These are phyloP conservation scores for Melieria crassipennis DNA, from an alignment of 2,888 invertebrate genomes.

Conservation along the genomic window DNA sequence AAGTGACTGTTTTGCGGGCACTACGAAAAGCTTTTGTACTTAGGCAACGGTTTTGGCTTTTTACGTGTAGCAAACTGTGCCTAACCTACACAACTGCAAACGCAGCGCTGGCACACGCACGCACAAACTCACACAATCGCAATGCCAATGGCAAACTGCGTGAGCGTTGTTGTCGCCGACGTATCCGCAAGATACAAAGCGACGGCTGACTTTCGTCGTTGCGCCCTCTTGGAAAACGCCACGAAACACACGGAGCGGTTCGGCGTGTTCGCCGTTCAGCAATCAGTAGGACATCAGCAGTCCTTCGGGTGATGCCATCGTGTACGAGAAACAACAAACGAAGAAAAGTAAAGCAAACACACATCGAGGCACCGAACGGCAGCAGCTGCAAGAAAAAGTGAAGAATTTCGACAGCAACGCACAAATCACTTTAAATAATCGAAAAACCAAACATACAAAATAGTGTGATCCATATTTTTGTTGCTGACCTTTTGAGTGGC, in stretches of 20 bases:
- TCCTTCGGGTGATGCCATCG: constrained; percentile 64
- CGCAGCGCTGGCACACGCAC: constrained; percentile 35
- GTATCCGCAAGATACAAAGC: too few relatives aligned
- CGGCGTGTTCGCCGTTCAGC: too few relatives aligned
- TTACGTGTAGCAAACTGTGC: background rate
- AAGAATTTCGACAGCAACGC: background rate
- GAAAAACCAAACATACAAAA: too few relatives aligned
- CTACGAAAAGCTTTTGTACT: constrained; percentile 4
- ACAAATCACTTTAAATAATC: background rate
- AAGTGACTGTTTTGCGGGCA: constrained; percentile 46
- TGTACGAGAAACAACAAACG: background rate
- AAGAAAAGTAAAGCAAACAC: background rate
- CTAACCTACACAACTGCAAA: constrained; percentile 16
- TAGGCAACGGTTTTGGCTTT: background rate
- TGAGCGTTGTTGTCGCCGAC: constrained; percentile 15
- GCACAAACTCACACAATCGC: constrained; percentile 10
- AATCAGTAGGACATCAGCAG: constrained; percentile 63
- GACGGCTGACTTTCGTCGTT: too few relatives aligned
- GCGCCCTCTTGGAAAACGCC: constrained; percentile 28
- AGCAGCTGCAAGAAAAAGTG: background rate
- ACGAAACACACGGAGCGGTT: constrained; percentile 3
- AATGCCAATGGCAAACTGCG: constrained; percentile 3
- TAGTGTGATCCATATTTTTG: too few relatives aligned
- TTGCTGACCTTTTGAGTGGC: too few relatives aligned
- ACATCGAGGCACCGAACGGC: background rate